Conservation (phyloP, 1,140 invertebrate species). For the Drosophila varians region DNA sequence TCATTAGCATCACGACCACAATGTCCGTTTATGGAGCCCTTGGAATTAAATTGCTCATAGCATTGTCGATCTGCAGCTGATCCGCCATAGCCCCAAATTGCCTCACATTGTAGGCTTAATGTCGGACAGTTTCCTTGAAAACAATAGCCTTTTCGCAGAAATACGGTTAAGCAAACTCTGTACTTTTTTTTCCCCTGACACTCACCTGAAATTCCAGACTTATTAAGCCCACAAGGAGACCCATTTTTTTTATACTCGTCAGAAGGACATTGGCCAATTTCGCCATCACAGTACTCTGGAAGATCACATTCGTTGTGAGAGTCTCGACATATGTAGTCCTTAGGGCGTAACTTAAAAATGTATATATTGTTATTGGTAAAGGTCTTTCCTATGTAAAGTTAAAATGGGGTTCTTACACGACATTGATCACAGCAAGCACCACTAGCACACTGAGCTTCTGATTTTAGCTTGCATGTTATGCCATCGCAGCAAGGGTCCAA, state of each 20-base stretch:
- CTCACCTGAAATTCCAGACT: constrained; percentile 78
- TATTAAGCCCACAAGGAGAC: constrained; percentile 88
- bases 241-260: constrained; percentile 97
- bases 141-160: constrained; percentile 95
- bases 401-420: constrained; percentile 87
- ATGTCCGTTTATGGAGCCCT: constrained; percentile 96
- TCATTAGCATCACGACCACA: constrained; percentile 93
- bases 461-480: constrained; percentile 95
- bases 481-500: constrained; percentile 97
- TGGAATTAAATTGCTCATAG: constrained; percentile 96
- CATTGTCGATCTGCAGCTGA: constrained; percentile 92
- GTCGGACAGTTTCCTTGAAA: constrained; percentile 96
- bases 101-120: constrained; percentile 92
- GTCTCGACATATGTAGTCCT: constrained; percentile 92
- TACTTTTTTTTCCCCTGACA: too few species aligned
- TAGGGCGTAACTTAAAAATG: constrained; percentile 87
- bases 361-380: neutral
- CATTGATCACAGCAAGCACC: constrained; percentile 97
- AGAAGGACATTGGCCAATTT: constrained; percentile 92
- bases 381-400: constrained; percentile 88
- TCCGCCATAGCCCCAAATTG: constrained; percentile 95
- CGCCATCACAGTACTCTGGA: constrained; percentile 95
- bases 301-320: constrained; percentile 96
- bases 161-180: too few species aligned
- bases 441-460: constrained; percentile 95